Percentiles rank a stretch among this genome's conserved stretches.
Evolutionary conservation across 2,888 invertebrate species (phyloP).

Genomic region (Diplazon laetatorius): DNA sequence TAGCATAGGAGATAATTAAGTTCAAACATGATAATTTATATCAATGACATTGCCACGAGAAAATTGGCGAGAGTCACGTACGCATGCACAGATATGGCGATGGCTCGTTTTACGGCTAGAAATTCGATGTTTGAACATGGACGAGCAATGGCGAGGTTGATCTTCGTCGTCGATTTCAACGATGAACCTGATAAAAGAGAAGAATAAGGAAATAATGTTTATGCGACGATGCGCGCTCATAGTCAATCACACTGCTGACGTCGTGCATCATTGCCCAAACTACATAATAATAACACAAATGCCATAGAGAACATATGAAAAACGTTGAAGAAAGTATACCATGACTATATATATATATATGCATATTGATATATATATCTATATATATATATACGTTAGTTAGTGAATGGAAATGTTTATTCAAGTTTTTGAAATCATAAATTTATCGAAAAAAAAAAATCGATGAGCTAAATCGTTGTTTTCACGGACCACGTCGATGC

Average conservation of each 20-base stretch:
- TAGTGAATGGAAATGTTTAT: constrained; percentile 79
- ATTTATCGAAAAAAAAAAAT: constrained; percentile 71
- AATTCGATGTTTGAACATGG: too few relatives aligned
- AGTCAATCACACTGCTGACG: constrained; percentile 45
- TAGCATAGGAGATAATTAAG: constrained; percentile 21
- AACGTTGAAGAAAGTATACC: constrained; percentile 78
- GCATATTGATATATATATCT: constrained; percentile 66
- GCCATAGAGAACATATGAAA: constrained; percentile 70
- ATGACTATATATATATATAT: constrained; percentile 72
- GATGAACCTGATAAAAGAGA: too few relatives aligned
- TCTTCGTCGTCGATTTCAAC: too few relatives aligned
- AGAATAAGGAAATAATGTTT: constrained; percentile 21
- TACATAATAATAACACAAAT: constrained; percentile 51
- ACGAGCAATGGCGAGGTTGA: too few relatives aligned
- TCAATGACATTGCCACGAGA: background rate
- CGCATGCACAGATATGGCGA: background rate
- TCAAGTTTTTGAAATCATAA: constrained; percentile 78
- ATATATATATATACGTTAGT: constrained; percentile 75
- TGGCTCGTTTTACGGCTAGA: too few relatives aligned
- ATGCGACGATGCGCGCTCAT: constrained; percentile 28
- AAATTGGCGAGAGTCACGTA: background rate
- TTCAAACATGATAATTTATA: constrained; percentile 26
- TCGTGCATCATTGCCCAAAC: constrained; percentile 50
- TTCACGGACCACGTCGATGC: constrained; percentile 25
- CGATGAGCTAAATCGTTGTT: constrained; percentile 40